These are phyloP conservation scores for Elysia crispata DNA, from an alignment of 2,888 invertebrate species.

Conservation along the genomic window DNA sequence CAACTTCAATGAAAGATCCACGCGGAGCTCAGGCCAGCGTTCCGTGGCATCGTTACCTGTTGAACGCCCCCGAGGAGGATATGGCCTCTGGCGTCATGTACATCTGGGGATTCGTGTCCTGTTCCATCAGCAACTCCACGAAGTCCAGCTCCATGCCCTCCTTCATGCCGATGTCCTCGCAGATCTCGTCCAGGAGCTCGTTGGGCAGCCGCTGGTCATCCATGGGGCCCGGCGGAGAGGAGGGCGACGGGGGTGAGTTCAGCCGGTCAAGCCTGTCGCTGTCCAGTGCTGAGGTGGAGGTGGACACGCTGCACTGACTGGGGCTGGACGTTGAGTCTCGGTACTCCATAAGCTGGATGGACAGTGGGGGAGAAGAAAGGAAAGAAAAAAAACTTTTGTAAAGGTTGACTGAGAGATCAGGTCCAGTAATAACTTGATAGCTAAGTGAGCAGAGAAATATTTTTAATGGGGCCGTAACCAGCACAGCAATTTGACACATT, in stretches of 20 bases:
- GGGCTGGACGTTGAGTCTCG: slow-evolving; percentile 67
- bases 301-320: slow-evolving; percentile 48
- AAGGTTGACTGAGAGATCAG: neutral
- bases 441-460: too few species aligned
- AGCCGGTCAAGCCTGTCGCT: slow-evolving; percentile 68
- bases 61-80: slow-evolving; percentile 42
- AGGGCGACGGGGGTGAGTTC: slow-evolving; percentile 66
- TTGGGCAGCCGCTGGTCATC: slow-evolving; percentile 67
- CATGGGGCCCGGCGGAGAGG: slow-evolving; percentile 58
- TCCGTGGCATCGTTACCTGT: too few species aligned
- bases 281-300: slow-evolving; percentile 64
- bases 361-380: too few species aligned
- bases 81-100: slow-evolving; percentile 70
- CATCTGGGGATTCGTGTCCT: slow-evolving; percentile 64
- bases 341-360: slow-evolving; percentile 71
- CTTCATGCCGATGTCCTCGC: slow-evolving; percentile 76
- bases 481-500: too few species aligned
- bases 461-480: too few species aligned
- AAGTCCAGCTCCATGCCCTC: slow-evolving; percentile 76
- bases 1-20: too few species aligned
- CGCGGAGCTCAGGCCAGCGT: too few species aligned
- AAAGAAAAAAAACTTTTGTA: neutral
- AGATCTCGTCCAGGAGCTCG: slow-evolving; percentile 76
- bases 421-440: too few species aligned
- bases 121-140: slow-evolving; percentile 74